Evolutionary conservation across 2,888 invertebrate genomes (phyloP).

Genomic region (Dioctria rufipes): DNA sequence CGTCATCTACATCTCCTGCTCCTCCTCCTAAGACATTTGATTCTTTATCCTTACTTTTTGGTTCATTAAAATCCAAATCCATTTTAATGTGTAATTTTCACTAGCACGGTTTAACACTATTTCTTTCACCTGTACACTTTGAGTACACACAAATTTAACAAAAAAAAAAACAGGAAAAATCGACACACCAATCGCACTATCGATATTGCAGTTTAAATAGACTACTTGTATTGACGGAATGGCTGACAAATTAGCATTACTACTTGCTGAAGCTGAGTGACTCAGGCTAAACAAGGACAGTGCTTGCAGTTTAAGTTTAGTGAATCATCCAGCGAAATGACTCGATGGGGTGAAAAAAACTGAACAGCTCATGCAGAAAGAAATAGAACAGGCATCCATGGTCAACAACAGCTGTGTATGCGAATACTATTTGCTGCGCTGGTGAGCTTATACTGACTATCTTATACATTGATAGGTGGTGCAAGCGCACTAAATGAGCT

Average conservation of each 20-base stretch:
- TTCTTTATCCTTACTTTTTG: neutral
- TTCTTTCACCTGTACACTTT: constrained; percentile 16
- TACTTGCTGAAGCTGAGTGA: constrained; percentile 5
- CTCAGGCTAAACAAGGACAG: constrained; percentile 24
- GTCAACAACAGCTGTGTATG: too few species aligned
- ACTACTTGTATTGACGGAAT: constrained; percentile 45
- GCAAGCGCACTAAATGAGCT: too few species aligned
- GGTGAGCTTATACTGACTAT: too few species aligned
- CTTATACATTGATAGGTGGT: too few species aligned
- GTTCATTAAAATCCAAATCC: constrained; percentile 39
- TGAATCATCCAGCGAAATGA: constrained; percentile 8
- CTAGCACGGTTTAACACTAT: neutral
- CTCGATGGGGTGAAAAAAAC: too few species aligned
- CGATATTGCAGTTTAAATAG: constrained; percentile 32
- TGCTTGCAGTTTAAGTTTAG: constrained; percentile 13
- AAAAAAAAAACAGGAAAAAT: constrained; percentile 37
- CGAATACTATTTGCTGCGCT: too few species aligned
- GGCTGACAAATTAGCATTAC: constrained; percentile 41
- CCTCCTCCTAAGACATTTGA: constrained; percentile 15
- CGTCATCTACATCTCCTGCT: constrained; percentile 21
- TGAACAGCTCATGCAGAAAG: too few species aligned
- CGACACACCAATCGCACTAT: constrained; percentile 16
- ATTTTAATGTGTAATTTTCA: constrained; percentile 18
- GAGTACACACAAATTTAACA: constrained; percentile 1
- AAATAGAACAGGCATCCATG: too few species aligned